Conservation (phyloP, 1,140 invertebrate genomes). For the Linepithema humile region DNA sequence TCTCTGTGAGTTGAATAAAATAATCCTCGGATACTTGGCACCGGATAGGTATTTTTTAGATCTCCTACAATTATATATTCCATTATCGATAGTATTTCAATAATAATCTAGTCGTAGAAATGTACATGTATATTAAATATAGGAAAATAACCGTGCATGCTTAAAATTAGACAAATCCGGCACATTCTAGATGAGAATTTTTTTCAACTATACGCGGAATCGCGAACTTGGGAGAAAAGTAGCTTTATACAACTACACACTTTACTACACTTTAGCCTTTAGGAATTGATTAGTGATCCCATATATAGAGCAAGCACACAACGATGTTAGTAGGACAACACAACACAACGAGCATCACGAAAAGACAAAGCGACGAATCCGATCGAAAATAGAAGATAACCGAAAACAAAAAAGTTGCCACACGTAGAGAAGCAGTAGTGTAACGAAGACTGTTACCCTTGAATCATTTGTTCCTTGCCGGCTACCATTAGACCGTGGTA, state of each 20-base stretch:
- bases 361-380: neutral
- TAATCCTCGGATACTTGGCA: neutral
- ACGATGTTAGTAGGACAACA: neutral
- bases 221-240: neutral
- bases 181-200: too few relatives aligned
- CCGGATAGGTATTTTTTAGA: neutral
- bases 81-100: too few relatives aligned
- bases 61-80: neutral
- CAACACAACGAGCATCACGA: neutral
- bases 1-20: conserved; percentile 89
- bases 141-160: too few relatives aligned
- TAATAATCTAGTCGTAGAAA: too few relatives aligned
- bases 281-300: neutral
- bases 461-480: conserved; percentile 67
- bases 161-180: too few relatives aligned
- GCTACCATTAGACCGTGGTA: conserved; percentile 67
- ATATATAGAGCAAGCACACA: neutral
- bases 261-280: neutral
- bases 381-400: neutral
- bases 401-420: neutral
- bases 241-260: neutral
- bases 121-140: too few relatives aligned
- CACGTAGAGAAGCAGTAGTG: neutral
- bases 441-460: conserved; percentile 56
- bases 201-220: too few relatives aligned